A percentile compares a stretch with the other conserved stretches of the same genome.
phyloP scores from a whole-genome alignment of 1,140 invertebrate genomes.

The Cydia fagiglandana region DNA sequence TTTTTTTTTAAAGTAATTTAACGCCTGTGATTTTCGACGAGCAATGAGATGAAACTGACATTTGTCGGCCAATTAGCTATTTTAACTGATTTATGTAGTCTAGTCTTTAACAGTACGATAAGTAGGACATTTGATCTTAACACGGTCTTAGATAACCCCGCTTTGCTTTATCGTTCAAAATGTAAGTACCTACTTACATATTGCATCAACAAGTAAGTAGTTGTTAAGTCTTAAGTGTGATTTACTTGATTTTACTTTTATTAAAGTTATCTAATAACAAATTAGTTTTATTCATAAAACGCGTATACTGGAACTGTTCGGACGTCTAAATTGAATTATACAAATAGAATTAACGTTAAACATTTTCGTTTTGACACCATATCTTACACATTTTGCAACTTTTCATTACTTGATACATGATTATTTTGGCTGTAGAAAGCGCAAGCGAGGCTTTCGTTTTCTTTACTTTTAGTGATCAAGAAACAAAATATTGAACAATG shows the following conservation, averaged over 20 bases:
- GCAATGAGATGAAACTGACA: too few relatives aligned
- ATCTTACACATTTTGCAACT: too few relatives aligned
- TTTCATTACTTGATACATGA: too few relatives aligned
- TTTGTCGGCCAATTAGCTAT: too few relatives aligned
- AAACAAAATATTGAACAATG: background rate
- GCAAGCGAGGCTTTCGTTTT: background rate
- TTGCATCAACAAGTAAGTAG: background rate
- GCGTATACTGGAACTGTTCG: background rate
- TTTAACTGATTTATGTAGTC: background rate
- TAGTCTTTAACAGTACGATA: background rate
- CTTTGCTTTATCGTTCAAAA: background rate
- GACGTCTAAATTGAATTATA: background rate
- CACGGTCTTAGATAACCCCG: background rate
- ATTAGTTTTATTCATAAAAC: background rate
- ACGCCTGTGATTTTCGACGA: too few relatives aligned
- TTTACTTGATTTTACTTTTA: background rate
- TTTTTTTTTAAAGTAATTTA: too few relatives aligned
- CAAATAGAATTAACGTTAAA: too few relatives aligned
- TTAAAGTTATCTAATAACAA: background rate
- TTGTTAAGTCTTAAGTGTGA: too few relatives aligned
- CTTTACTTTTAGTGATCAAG: too few relatives aligned
- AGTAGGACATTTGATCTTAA: background rate
- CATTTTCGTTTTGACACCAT: too few relatives aligned
- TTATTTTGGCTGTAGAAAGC: too few relatives aligned
- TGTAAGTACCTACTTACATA: too few relatives aligned